These are phyloP conservation scores for Mellivora capensis DNA, from an alignment of 2,113 vertebrate genomes.

Conservation along the genomic window DNA sequence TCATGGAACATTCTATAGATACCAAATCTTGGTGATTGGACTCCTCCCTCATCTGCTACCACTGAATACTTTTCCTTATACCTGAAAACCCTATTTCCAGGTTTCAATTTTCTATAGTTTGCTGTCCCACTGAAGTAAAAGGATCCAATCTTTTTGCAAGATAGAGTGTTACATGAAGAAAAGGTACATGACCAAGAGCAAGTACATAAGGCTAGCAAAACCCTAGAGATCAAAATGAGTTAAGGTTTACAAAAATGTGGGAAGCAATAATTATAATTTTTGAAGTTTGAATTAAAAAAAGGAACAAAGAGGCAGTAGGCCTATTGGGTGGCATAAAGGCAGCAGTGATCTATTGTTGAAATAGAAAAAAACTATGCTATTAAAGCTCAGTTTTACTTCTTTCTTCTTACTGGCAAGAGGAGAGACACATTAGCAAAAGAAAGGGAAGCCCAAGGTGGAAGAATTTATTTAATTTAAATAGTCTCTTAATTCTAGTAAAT, in stretches of 20 bases:
- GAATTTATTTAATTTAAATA: background rate
- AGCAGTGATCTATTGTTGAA: background rate
- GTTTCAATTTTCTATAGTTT: background rate
- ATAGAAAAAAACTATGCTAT: background rate
- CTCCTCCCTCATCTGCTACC: background rate
- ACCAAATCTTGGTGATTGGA: background rate
- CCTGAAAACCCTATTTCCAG: background rate
- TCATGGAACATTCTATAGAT: background rate
- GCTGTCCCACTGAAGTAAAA: background rate
- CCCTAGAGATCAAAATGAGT: background rate
- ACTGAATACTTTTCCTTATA: background rate
- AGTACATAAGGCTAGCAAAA: background rate
- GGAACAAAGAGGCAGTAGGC: background rate
- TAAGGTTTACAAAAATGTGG: background rate
- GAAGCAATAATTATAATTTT: background rate
- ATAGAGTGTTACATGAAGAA: background rate
- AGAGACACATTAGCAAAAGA: background rate
- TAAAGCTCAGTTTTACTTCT: background rate
- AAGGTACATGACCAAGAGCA: background rate
- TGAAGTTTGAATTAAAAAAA: background rate
- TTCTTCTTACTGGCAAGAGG: background rate
- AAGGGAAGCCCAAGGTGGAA: background rate
- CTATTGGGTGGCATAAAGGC: background rate
- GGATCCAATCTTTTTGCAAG: background rate
- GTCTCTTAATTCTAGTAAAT: background rate